Evolutionary conservation across 2,888 invertebrate genomes (phyloP).

Genomic region (Amphipoea lucens): DNA sequence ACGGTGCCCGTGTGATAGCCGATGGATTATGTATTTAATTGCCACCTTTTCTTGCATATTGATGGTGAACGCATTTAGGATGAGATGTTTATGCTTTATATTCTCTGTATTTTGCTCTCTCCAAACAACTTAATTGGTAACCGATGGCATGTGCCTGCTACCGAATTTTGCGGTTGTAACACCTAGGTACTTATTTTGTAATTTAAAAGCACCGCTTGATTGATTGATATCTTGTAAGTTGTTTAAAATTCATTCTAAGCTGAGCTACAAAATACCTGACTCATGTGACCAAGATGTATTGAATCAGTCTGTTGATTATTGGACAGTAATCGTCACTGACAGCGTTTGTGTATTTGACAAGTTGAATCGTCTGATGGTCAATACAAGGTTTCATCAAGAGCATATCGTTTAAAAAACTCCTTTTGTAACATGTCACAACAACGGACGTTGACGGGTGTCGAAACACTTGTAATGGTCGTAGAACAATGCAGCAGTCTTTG

Average conservation of each 20-base stretch:
- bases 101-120: constrained; percentile 21
- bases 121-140: constrained; percentile 33
- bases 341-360: constrained; percentile 72
- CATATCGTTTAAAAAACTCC: constrained; percentile 72
- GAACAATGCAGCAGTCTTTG: constrained; percentile 82
- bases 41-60: constrained; percentile 80
- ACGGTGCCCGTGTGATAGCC: constrained; percentile 81
- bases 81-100: constrained; percentile 62
- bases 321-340: constrained; percentile 58
- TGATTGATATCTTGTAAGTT: constrained; percentile 10
- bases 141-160: constrained; percentile 13
- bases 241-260: background rate
- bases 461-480: constrained; percentile 82
- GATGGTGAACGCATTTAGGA: constrained; percentile 71
- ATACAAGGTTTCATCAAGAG: constrained; percentile 78
- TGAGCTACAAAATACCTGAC: constrained; percentile 1
- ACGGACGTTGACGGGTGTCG: constrained; percentile 85
- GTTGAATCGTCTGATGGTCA: constrained; percentile 72
- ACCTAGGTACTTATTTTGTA: background rate
- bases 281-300: constrained; percentile 17
- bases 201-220: constrained; percentile 11
- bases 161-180: constrained; percentile 15
- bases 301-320: constrained; percentile 50
- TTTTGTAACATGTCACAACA: constrained; percentile 83
- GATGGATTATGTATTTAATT: constrained; percentile 88